Base-by-base conservation (phyloP, 2,888 invertebrate species). In the Phengaris alcon region DNA sequence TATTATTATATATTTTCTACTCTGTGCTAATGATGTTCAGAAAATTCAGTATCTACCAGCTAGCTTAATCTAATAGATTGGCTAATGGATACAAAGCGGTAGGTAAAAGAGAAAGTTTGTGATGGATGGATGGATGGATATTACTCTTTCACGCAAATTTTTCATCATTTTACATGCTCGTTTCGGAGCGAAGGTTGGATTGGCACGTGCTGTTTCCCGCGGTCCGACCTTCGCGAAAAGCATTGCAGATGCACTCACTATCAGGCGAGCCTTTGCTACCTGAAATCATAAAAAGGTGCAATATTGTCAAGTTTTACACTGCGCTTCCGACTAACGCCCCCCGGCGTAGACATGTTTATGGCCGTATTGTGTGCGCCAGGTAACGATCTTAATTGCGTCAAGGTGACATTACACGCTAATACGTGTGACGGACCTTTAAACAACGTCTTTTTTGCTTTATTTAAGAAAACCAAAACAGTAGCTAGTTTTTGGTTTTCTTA, bases 391-490 rank as follows among this genome's bases (percentile, higher is more conserved):
- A 1, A n/a, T 59, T 59, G 59, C 59, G 59, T 59, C 59, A 59
- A 59, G 59, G 59, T 59, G 59, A 59, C 59, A 35, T 35, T 35
- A 3, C 4, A 10, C 22, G 59, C 9, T 52, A 52, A 52, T 52
- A 52, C 52, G 59, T 59, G 59, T 59, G 59, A 59, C 59, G 22
- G 22, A 59, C 59, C 59, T 59, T 59, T 59, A 59, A 35, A 35
- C 10, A 10, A 59, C 5, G n/a, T 59, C 22, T 59, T 59, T 59
- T 59, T 59, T 10, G 22, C 22, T 22, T 59, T 35, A 35, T 35
- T 59, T 22, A 59, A 10, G 59, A 22, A 10, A 22, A 59, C 22
- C n/a, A 10, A 22, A 59, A 59, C 59, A 59, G 59, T 59, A 59
- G 59, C 59, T 59, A 12, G 10, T 57, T 15, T 57, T 59, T 22